These are phyloP conservation scores for Prolemur simus DNA, from an alignment of 2,113 vertebrate species.

Conservation along the genomic window DNA sequence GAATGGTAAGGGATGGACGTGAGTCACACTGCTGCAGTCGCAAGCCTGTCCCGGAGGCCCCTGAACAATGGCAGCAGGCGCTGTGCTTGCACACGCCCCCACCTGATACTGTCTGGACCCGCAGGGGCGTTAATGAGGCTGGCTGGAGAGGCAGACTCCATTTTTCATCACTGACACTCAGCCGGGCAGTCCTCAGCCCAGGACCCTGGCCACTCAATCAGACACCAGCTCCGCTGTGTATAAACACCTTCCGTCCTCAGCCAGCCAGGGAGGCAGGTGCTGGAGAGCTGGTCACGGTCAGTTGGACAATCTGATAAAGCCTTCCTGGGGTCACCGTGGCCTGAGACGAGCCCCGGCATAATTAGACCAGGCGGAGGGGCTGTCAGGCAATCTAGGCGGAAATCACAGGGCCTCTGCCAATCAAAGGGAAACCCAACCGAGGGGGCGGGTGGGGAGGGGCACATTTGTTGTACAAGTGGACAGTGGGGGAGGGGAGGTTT, in stretches of 20 bases:
- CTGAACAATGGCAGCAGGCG: constrained; percentile 39
- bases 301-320: constrained; percentile 78
- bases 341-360: constrained; percentile 58
- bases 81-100: neutral
- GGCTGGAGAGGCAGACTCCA: constrained; percentile 44
- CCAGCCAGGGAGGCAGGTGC: constrained; percentile 74
- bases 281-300: constrained; percentile 71
- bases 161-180: constrained; percentile 75
- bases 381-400: constrained; percentile 72
- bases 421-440: constrained; percentile 65
- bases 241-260: constrained; percentile 68
- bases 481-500: constrained; percentile 67
- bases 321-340: constrained; percentile 62
- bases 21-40: neutral
- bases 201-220: constrained; percentile 64
- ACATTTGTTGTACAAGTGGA: neutral
- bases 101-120: constrained; percentile 31
- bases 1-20: neutral
- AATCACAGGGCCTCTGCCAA: constrained; percentile 71
- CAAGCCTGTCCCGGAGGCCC: neutral
- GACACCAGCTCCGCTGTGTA: constrained; percentile 1
- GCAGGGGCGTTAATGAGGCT: constrained; percentile 65
- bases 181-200: neutral
- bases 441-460: neutral
- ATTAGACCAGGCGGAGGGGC: constrained; percentile 68